These are phyloP conservation scores for Rhinoraja longicauda DNA, from an alignment of 2,797 vertebrate genomes.

Conservation along the genomic window DNA sequence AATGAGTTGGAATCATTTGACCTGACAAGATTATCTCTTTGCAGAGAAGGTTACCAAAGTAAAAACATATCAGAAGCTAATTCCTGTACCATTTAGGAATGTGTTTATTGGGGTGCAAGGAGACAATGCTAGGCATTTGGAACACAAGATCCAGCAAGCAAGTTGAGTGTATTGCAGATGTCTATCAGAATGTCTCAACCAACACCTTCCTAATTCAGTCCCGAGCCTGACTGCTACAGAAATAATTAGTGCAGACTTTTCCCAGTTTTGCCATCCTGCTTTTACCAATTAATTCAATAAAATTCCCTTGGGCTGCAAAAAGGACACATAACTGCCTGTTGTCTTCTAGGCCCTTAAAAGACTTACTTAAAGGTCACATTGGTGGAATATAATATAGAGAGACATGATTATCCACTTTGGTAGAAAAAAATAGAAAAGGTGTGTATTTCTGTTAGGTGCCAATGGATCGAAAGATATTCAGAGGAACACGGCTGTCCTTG, in stretches of 20 bases:
- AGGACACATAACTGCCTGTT: too few species aligned
- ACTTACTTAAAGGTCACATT: too few species aligned
- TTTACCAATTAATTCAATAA: neutral
- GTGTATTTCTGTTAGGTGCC: too few species aligned
- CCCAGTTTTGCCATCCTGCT: neutral
- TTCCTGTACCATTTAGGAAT: neutral
- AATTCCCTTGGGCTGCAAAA: neutral
- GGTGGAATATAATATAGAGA: too few species aligned
- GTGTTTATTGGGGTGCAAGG: neutral
- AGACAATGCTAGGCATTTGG: neutral
- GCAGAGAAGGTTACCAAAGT: neutral
- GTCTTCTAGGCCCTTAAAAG: too few species aligned
- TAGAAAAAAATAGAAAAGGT: too few species aligned
- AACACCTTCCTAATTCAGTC: neutral
- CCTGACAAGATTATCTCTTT: neutral
- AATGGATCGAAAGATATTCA: too few species aligned
- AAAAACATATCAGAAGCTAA: neutral
- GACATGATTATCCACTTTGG: too few species aligned
- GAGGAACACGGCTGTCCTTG: too few species aligned
- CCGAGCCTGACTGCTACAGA: neutral
- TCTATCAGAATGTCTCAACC: neutral
- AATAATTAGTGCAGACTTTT: neutral
- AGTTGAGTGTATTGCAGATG: neutral
- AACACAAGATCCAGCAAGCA: neutral
- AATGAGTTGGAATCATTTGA: too few species aligned